Evolutionary conservation across 2,888 invertebrate genomes (phyloP).

Genomic region (Epinotia brunnichana): DNA sequence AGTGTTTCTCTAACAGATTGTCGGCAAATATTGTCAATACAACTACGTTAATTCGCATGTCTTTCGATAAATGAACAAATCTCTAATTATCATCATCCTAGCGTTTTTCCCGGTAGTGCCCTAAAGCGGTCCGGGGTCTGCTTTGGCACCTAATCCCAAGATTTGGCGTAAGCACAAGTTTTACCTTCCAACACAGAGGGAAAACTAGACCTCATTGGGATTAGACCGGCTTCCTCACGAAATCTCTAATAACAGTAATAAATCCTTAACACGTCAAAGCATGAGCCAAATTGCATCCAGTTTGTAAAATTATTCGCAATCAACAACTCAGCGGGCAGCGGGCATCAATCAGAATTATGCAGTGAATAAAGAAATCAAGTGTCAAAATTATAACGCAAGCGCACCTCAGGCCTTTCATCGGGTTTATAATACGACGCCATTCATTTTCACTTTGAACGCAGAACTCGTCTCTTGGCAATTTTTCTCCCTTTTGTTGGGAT

Average conservation of each 20-base stretch:
- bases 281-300: constrained; percentile 46
- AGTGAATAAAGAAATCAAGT: constrained; percentile 76
- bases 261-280: constrained; percentile 46
- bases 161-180: no score
- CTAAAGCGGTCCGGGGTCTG: no score
- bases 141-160: no score
- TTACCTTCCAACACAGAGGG: no score
- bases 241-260: constrained; percentile 12
- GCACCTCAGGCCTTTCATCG: constrained; percentile 59
- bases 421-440: constrained; percentile 64
- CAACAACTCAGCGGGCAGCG: constrained; percentile 49
- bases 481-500: constrained; percentile 65
- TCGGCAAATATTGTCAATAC: background rate
- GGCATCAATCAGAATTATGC: constrained; percentile 60
- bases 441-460: constrained; percentile 69
- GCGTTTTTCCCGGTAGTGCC: no score
- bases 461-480: constrained; percentile 67
- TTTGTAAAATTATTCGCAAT: constrained; percentile 50
- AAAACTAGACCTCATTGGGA: no score
- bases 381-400: constrained; percentile 69
- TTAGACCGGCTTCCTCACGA: no score
- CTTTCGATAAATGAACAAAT: constrained; percentile 9
- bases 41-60: background rate
- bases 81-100: background rate
- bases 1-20: no score